phyloP scores from a whole-genome alignment of 1,140 invertebrate species.

The Melanaphis sacchari region DNA sequence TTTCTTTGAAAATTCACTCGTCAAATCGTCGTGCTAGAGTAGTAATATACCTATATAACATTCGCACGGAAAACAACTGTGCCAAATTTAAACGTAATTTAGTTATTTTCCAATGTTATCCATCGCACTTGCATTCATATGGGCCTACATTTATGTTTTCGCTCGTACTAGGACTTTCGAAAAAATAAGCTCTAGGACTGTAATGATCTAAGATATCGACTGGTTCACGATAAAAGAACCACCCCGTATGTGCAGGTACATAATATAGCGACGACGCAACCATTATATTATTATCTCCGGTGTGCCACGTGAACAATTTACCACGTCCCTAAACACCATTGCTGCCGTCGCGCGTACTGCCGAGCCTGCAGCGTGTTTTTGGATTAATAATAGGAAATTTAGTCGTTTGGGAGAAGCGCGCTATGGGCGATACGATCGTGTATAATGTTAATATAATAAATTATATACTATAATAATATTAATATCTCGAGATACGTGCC shows the following conservation, averaged over 20 bases:
- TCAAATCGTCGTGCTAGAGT: background rate
- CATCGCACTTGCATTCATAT: background rate
- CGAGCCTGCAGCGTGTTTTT: background rate
- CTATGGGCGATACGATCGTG: background rate
- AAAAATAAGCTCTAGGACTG: background rate
- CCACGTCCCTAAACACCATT: background rate
- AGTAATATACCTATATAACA: background rate
- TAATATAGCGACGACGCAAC: background rate
- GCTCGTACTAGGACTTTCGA: background rate
- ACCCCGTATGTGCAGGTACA: background rate
- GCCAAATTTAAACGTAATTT: background rate
- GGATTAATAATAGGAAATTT: conserved; percentile 4
- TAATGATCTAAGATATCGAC: background rate
- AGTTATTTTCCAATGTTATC: background rate
- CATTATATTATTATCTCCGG: conserved; percentile 9
- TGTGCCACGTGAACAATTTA: conserved; percentile 5
- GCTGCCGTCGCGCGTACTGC: background rate
- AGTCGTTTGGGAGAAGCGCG: background rate
- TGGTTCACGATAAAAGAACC: background rate
- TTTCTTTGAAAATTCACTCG: background rate
- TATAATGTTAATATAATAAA: background rate
- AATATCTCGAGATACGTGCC: background rate
- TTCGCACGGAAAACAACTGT: background rate
- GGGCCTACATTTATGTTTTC: background rate
- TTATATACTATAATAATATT: conserved; percentile 2